Evolutionary conservation across 2,797 vertebrate genomes (phyloP).

Genomic region (Aldrovandia affinis): DNA sequence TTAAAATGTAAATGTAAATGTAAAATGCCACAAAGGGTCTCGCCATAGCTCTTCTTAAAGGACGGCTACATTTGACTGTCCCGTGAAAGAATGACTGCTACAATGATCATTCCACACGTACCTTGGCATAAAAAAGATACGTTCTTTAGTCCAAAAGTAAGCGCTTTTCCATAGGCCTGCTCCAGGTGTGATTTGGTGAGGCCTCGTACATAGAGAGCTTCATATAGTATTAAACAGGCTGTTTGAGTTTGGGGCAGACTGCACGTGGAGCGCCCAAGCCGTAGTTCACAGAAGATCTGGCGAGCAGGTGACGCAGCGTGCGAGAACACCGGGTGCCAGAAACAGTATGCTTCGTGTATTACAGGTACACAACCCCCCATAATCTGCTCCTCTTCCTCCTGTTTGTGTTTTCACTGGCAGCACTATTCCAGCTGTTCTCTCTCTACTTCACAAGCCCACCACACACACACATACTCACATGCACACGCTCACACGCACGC

Average conservation of each 20-base stretch:
- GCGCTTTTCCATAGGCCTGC: background rate
- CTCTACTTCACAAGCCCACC: background rate
- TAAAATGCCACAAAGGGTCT: background rate
- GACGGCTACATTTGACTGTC: background rate
- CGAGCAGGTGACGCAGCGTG: background rate
- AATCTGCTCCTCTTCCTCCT: background rate
- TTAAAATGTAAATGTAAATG: too few relatives aligned
- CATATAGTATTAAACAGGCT: too few relatives aligned
- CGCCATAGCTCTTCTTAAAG: background rate
- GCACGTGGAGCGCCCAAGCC: too few relatives aligned
- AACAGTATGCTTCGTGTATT: background rate
- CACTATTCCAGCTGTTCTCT: background rate
- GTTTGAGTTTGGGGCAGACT: too few relatives aligned
- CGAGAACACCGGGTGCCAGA: background rate
- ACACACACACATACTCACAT: too few relatives aligned
- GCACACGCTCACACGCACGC: too few relatives aligned
- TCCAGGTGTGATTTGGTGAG: background rate
- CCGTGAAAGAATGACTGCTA: background rate
- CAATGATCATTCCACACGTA: background rate
- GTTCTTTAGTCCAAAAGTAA: background rate
- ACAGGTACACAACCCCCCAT: background rate
- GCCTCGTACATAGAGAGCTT: too few relatives aligned
- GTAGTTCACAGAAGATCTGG: too few relatives aligned
- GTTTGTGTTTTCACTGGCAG: background rate
- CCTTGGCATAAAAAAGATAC: background rate